Evolutionary conservation across 2,888 invertebrate species (phyloP).

Genomic region (Oxyscelio sp.): DNA sequence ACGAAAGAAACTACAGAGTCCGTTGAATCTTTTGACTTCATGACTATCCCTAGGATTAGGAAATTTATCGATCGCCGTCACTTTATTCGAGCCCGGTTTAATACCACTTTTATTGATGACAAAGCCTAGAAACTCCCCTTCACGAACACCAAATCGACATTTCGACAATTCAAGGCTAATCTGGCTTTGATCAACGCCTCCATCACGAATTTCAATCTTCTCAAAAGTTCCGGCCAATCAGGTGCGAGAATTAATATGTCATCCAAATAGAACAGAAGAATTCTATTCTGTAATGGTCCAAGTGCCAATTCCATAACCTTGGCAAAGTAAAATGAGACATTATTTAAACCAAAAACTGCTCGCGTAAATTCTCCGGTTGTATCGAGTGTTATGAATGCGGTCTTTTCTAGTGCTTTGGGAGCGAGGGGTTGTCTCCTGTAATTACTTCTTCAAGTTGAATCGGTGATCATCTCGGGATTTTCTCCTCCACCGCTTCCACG

Average conservation of each 20-base stretch:
- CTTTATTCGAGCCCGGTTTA: conserved; percentile 21
- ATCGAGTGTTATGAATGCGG: conserved; percentile 75
- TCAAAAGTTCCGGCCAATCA: conserved; percentile 13
- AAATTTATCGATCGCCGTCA: conserved; percentile 14
- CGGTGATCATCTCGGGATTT: no score
- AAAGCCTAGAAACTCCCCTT: no score
- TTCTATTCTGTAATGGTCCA: no score
- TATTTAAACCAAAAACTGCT: no score
- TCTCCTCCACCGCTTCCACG: background rate
- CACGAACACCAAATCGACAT: conserved; percentile 14
- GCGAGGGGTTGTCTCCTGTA: conserved; percentile 4
- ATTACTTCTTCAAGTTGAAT: no score
- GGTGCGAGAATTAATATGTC: background rate
- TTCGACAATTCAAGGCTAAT: conserved; percentile 1
- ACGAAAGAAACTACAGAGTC: conserved; percentile 24
- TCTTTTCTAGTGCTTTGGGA: conserved; percentile 30
- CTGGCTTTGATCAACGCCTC: conserved; percentile 11
- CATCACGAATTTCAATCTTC: background rate
- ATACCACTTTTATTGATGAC: conserved; percentile 22
- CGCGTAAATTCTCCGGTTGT: conserved; percentile 7
- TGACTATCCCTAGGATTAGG: conserved; percentile 53
- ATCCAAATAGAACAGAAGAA: conserved; percentile 25
- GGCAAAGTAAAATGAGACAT: no score
- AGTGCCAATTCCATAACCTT: no score
- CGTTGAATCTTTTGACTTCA: conserved; percentile 58